Evolutionary conservation across 30 jellyfish, hydroid and myxozoan genomes (phyloP).

Genomic region (Pseudorhiza aurosa): DNA sequence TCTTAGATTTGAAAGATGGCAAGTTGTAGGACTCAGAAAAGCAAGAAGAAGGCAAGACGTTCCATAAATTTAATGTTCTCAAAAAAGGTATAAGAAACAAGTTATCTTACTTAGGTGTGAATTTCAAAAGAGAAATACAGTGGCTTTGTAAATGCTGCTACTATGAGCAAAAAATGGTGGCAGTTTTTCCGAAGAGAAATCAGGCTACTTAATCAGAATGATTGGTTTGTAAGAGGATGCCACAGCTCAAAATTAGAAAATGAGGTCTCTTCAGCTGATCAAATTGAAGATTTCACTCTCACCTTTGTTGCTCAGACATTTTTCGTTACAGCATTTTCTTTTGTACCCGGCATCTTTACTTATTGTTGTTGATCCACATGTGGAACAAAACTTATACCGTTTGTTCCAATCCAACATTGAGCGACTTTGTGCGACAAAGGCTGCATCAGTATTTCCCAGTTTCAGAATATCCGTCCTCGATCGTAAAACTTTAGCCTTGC

Average conservation of each 20-base stretch:
- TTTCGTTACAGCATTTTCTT: conserved; percentile 48
- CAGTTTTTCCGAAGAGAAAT: too few relatives aligned
- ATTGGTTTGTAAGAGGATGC: neutral
- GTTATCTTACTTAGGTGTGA: too few relatives aligned
- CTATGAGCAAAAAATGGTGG: too few relatives aligned
- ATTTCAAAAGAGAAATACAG: too few relatives aligned
- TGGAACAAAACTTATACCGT: conserved; percentile 67
- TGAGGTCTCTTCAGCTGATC: conserved; percentile 4
- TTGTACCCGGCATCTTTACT: conserved; percentile 84
- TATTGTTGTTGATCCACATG: conserved; percentile 63
- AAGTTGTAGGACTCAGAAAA: too few relatives aligned
- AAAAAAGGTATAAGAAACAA: too few relatives aligned
- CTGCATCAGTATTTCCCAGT: conserved; percentile 57
- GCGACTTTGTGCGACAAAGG: conserved; percentile 65
- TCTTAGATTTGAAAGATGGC: too few relatives aligned
- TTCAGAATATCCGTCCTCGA: conserved; percentile 42
- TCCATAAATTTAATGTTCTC: too few relatives aligned
- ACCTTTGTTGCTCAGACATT: conserved; percentile 74
- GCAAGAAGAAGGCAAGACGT: too few relatives aligned
- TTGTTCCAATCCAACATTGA: conserved; percentile 85
- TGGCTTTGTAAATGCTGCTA: too few relatives aligned
- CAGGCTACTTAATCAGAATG: too few relatives aligned
- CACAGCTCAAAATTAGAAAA: neutral
- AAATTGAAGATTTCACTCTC: neutral
- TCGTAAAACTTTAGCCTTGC: conserved; percentile 15